Evolutionary conservation across 2,113 vertebrate species (phyloP).

Genomic region (Tetrao urogallus): DNA sequence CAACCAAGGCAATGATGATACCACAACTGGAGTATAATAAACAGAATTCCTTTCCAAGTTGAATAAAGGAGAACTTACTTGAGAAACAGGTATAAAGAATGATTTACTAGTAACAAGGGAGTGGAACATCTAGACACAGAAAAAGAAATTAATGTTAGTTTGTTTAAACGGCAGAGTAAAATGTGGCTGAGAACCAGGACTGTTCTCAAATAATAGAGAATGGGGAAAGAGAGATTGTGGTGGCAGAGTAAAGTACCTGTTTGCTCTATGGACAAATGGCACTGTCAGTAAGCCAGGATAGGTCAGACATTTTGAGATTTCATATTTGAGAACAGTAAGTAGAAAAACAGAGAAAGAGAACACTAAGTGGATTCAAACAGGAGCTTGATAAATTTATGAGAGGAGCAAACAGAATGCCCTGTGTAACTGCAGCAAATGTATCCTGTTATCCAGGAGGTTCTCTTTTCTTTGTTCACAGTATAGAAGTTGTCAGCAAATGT

Average conservation of each 20-base stretch:
- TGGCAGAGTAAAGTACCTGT: not conserved
- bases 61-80: not conserved
- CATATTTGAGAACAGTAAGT: not conserved
- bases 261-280: no score
- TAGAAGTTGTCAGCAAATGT: rapidly evolving
- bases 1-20: not conserved
- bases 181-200: not conserved
- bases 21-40: not conserved
- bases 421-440: rapidly evolving
- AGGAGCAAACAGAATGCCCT: not conserved
- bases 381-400: not conserved
- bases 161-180: not conserved
- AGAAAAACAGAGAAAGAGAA: not conserved
- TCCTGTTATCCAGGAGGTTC: not conserved
- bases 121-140: not conserved
- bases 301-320: not conserved
- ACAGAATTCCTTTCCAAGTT: not conserved
- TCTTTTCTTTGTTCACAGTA: rapidly evolving
- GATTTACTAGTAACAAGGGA: not conserved
- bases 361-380: not conserved
- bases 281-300: not conserved
- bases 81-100: not conserved
- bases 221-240: not conserved
- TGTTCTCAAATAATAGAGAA: not conserved
- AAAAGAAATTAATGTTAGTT: not conserved